Conservation (phyloP, 2,888 invertebrate genomes). For the Spisula solida region DNA sequence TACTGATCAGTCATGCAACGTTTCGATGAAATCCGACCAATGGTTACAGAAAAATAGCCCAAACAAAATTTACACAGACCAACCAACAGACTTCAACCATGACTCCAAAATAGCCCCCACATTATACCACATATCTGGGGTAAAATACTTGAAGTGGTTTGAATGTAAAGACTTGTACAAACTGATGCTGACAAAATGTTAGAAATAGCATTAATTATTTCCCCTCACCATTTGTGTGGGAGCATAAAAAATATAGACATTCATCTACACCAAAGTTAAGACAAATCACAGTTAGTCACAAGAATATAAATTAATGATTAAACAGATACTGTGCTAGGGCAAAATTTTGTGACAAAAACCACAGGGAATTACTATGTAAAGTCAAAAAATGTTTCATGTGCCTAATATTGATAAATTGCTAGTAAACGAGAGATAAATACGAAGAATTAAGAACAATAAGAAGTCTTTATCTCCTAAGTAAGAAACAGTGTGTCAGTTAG, state of each 20-base stretch:
- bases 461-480: conserved; percentile 8
- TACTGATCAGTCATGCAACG: too few relatives aligned
- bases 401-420: conserved; percentile 11
- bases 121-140: too few relatives aligned
- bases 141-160: too few relatives aligned
- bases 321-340: not conserved
- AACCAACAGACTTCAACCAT: too few relatives aligned
- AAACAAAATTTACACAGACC: too few relatives aligned
- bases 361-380: not conserved
- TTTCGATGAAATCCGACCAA: too few relatives aligned
- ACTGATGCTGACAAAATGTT: too few relatives aligned
- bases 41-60: too few relatives aligned
- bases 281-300: conserved; percentile 10
- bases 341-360: conserved; percentile 7
- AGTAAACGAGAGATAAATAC: conserved; percentile 13
- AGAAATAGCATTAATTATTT: too few relatives aligned
- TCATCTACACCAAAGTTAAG: not conserved
- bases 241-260: not conserved
- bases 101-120: too few relatives aligned
- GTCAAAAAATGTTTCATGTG: not conserved
- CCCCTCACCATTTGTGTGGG: not conserved
- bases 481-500: not conserved
- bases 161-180: too few relatives aligned
- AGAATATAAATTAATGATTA: conserved; percentile 18
- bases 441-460: not conserved